Evolutionary conservation across 2,888 invertebrate species (phyloP).

Genomic region (Timandra comae): DNA sequence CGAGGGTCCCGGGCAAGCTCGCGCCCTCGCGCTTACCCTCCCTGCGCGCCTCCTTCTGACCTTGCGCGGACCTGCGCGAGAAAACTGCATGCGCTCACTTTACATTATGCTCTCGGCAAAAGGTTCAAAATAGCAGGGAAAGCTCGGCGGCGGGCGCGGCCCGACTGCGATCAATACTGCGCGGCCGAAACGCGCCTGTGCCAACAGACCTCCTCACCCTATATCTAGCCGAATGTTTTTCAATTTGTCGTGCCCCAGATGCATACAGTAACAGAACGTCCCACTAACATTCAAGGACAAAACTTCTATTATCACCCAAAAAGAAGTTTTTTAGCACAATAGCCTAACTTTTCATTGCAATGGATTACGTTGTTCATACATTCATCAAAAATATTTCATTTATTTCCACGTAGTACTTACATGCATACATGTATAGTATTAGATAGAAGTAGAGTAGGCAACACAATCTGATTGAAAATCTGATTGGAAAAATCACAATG

Average conservation of each 20-base stretch:
- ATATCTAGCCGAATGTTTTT: slow-evolving; percentile 25
- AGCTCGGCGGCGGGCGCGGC: slow-evolving; percentile 8
- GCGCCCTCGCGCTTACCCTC: slow-evolving; percentile 30
- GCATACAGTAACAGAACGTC: slow-evolving; percentile 31
- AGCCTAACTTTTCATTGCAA: no score
- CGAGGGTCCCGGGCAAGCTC: slow-evolving; percentile 56
- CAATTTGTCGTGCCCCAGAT: slow-evolving; percentile 42
- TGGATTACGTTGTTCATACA: no score
- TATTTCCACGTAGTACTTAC: no score
- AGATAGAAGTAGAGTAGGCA: no score
- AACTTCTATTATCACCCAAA: no score
- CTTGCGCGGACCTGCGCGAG: slow-evolving; percentile 36
- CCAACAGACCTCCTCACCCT: slow-evolving; percentile 3
- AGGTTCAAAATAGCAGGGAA: slow-evolving; percentile 8
- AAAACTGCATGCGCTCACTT: slow-evolving; percentile 19
- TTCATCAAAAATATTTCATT: no score
- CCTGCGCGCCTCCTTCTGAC: slow-evolving; percentile 32
- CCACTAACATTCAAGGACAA: slow-evolving; percentile 41
- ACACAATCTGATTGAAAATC: no score
- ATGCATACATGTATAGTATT: no score
- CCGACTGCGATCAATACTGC: slow-evolving; percentile 26
- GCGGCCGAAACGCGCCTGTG: slow-evolving; percentile 8
- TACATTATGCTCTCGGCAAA: slow-evolving; percentile 1
- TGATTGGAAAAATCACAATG: no score
- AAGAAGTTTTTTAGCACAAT: no score